Evolutionary conservation across 2,113 vertebrate species (phyloP), one percentile per base, ranked within the genome.

Genomic region (Perognathus longimembris): DNA sequence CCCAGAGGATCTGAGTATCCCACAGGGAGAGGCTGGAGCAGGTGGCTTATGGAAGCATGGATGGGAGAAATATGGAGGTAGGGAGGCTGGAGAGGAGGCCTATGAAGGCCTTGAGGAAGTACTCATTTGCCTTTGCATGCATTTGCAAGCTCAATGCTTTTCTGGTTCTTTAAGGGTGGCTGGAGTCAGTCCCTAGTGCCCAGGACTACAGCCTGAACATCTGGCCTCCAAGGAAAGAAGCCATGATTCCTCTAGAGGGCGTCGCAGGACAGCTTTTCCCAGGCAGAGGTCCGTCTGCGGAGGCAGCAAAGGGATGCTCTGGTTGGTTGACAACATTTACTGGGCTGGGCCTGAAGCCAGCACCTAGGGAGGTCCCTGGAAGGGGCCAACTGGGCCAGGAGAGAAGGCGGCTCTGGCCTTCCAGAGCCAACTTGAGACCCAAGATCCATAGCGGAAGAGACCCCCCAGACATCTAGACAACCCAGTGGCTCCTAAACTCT

Each of bases 231-330:
- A 63, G 15, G 54, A 45, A 81, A 85, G 45, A 69, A 80, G 32
- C 5, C 20, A 38, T 57, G 28, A 34, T 78, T 88, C 97, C 97
- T 97, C 96, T 78, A 96, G 97, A 92, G 97, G 97, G 97, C 97
- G 87, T 90, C 73, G 4, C 91, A 97, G 95, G 96, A 97, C 89
- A 94, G 94, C 92, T 97, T 97, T 97, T 97, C 73, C 10, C 36
- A 18, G 20, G 26, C 42, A 28, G 50, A 76, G 70, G 88, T 54
- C 14, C 0, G 1, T 0, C 1, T 1, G 4, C 1, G 0, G 67
- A 70, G 6, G 40, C 61, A 21, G n/a, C 54, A 61, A 67, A 61
- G 30, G 59, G 63, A 74, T 26, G 74, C 74, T 71, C 24, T 38
- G n/a, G 34, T 57, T 71, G 50, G 20, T 38, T 84, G 69, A 85